Evolutionary conservation across 2,888 invertebrate species (phyloP).

Genomic region (Heteromyza rotundicornis): DNA sequence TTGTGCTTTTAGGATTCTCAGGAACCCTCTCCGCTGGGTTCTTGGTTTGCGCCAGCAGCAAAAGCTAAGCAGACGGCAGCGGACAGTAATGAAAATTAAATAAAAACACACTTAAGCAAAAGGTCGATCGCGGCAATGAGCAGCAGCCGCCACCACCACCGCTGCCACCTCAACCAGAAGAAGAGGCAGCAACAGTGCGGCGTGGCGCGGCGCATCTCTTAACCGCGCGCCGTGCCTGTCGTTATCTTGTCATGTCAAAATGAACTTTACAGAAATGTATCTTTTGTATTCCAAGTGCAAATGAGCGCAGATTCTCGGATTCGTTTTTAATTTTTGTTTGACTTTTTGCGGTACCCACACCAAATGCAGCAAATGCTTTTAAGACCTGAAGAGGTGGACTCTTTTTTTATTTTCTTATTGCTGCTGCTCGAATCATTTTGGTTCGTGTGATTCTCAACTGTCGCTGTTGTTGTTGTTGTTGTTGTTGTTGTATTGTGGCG

Average conservation of each 20-base stretch:
- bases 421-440: background rate
- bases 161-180: too few species aligned
- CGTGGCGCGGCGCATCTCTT: background rate
- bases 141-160: slow-evolving; percentile 24
- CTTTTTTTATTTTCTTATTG: slow-evolving; percentile 1
- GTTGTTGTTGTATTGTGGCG: background rate
- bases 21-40: slow-evolving; percentile 42
- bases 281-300: slow-evolving; percentile 56
- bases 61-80: slow-evolving; percentile 27
- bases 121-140: slow-evolving; percentile 36
- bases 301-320: slow-evolving; percentile 46
- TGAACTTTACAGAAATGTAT: slow-evolving; percentile 56
- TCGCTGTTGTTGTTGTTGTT: slow-evolving; percentile 2
- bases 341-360: background rate
- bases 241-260: slow-evolving; percentile 60
- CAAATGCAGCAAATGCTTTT: slow-evolving; percentile 43
- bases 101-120: slow-evolving; percentile 45
- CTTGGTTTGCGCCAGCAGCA: background rate
- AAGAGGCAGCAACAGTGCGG: background rate
- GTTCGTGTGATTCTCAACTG: slow-evolving; percentile 9
- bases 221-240: slow-evolving; percentile 41
- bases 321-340: background rate
- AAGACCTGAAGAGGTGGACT: slow-evolving; percentile 43
- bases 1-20: slow-evolving; percentile 38
- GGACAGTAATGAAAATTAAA: slow-evolving; percentile 52